phyloP scores from a whole-genome alignment of 2,888 invertebrate genomes.

The Ceratothoa steindachneri region DNA sequence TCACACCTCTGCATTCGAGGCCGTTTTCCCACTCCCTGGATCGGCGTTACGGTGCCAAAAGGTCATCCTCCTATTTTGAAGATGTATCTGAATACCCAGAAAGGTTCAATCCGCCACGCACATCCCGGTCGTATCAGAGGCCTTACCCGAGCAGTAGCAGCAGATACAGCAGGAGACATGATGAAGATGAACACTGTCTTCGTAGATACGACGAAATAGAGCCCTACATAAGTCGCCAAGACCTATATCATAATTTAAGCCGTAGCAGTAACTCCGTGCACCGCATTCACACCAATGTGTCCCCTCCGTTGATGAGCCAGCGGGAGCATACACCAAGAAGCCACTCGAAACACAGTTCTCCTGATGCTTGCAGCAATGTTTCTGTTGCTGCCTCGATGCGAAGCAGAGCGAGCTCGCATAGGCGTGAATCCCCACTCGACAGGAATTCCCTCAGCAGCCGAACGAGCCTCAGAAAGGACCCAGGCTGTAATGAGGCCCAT shows the following conservation, averaged over 20 bases:
- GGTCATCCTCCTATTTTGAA: background rate
- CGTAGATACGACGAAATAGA: background rate
- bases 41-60: background rate
- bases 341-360: background rate
- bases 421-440: background rate
- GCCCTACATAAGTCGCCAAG: background rate
- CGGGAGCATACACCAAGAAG: background rate
- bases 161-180: background rate
- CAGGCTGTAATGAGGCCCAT: background rate
- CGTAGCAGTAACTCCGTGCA: slow-evolving; percentile 9
- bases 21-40: background rate
- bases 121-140: background rate
- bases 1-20: background rate
- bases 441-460: background rate
- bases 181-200: background rate
- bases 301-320: slow-evolving; percentile 12
- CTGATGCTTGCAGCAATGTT: background rate
- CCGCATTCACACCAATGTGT: slow-evolving; percentile 2
- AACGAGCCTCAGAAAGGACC: background rate
- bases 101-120: background rate
- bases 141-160: background rate
- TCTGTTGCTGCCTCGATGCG: background rate
- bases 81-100: background rate
- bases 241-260: background rate
- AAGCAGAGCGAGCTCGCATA: background rate